These are phyloP conservation scores for Diorhabda elongata DNA, from an alignment of 1,140 invertebrate genomes.

Conservation along the genomic window DNA sequence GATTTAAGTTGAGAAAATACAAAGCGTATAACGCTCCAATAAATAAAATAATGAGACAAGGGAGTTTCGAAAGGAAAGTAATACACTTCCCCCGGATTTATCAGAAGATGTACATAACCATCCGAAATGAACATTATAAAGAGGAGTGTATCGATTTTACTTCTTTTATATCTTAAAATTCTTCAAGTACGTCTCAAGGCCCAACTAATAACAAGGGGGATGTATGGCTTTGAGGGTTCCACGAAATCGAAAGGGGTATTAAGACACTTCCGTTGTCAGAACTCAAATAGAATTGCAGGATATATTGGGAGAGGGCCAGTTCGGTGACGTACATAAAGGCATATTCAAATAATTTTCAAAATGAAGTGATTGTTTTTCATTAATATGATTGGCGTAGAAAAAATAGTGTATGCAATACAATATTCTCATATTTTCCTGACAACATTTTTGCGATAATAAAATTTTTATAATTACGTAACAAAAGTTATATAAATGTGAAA, in stretches of 20 bases:
- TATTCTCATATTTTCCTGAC: too few species aligned
- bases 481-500: too few species aligned
- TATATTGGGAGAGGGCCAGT: conserved; percentile 96
- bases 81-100: conserved; percentile 10
- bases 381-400: too few species aligned
- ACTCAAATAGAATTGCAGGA: conserved; percentile 83
- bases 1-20: conserved; percentile 3
- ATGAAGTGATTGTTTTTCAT: too few species aligned
- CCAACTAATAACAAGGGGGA: neutral
- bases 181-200: conserved; percentile 4
- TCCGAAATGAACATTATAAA: conserved; percentile 2
- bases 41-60: conserved; percentile 14
- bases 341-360: conserved; percentile 49
- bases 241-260: neutral
- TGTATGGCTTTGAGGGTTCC: neutral
- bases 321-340: conserved; percentile 98
- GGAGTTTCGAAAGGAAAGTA: neutral
- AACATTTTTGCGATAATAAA: too few species aligned
- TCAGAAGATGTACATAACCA: conserved; percentile 12
- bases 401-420: too few species aligned
- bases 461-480: too few species aligned
- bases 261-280: conserved; percentile 50
- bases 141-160: conserved; percentile 11
- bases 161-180: conserved; percentile 6
- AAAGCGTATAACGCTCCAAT: conserved; percentile 13